phyloP scores from a whole-genome alignment of 2,888 invertebrate species.

The Nasonia oneida region DNA sequence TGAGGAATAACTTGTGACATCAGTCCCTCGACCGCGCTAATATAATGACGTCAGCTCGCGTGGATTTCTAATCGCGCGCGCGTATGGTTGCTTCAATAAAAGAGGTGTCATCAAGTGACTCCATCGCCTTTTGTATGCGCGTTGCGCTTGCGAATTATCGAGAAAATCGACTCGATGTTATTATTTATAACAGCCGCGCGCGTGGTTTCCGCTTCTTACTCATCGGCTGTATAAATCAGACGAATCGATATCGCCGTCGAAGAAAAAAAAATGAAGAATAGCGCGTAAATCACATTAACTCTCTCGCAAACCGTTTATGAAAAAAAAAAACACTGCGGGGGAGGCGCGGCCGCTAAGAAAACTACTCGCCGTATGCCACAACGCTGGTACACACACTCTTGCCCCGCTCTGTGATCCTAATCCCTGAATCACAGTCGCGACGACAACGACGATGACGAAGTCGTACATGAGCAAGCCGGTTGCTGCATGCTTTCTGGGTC shows the following conservation, averaged over 20 bases:
- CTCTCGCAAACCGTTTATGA: neutral
- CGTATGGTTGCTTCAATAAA: neutral
- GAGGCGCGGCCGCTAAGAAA: neutral
- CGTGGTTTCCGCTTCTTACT: neutral
- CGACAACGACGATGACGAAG: constrained; percentile 64
- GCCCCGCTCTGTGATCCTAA: constrained; percentile 62
- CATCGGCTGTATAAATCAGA: neutral
- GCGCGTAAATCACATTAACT: constrained; percentile 34
- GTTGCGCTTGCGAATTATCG: neutral
- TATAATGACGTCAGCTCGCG: constrained; percentile 26
- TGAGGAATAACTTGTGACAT: constrained; percentile 36
- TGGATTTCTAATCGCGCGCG: constrained; percentile 23
- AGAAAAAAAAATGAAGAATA: neutral
- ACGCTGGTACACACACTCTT: neutral
- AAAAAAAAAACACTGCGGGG: neutral
- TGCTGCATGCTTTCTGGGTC: constrained; percentile 68
- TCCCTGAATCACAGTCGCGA: constrained; percentile 67
- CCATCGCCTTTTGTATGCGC: neutral
- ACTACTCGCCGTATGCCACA: neutral
- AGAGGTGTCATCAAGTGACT: constrained; percentile 26
- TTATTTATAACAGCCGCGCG: no score
- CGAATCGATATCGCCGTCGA: constrained; percentile 18
- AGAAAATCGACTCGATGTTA: no score
- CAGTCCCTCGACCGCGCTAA: neutral
- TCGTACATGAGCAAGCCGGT: constrained; percentile 64